phyloP scores from a whole-genome alignment of 35 echinoderm and acorn worm species.

The Nesometra sesokonis region DNA sequence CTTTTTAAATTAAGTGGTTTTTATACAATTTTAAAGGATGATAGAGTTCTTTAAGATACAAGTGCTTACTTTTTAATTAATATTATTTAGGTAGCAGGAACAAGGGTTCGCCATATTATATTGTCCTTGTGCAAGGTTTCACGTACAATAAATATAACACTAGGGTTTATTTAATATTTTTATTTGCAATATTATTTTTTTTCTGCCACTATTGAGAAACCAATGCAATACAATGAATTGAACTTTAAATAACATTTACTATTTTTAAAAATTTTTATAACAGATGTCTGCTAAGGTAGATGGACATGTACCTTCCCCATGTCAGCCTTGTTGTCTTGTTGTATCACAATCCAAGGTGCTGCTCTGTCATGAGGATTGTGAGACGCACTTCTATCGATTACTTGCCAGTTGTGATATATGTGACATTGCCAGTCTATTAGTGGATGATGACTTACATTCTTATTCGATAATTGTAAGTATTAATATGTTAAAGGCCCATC shows the following conservation, averaged over 20 bases:
- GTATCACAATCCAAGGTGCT: constrained; percentile 24
- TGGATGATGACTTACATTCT: neutral
- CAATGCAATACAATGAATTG: neutral
- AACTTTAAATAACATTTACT: neutral
- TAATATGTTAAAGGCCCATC: neutral
- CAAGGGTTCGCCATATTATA: too few relatives aligned
- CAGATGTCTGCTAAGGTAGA: constrained; percentile 11
- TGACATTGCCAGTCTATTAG: constrained; percentile 10
- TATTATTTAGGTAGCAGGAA: too few relatives aligned
- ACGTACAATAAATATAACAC: too few relatives aligned
- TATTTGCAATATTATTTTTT: constrained; percentile 9
- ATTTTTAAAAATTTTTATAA: neutral
- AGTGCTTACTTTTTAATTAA: too few relatives aligned
- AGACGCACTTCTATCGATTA: constrained; percentile 54
- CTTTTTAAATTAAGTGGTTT: too few relatives aligned
- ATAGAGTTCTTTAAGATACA: too few relatives aligned
- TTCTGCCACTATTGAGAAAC: too few relatives aligned
- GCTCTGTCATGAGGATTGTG: constrained; percentile 55
- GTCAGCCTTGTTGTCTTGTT: constrained; percentile 50
- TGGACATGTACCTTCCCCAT: constrained; percentile 15
- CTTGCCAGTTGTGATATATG: constrained; percentile 21
- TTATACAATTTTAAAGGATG: too few relatives aligned
- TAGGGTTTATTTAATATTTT: too few relatives aligned
- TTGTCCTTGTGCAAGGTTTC: too few relatives aligned
- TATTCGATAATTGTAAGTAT: constrained; percentile 32